phyloP scores from a whole-genome alignment of 2,113 vertebrate species.

The Oreochromis aureus region DNA sequence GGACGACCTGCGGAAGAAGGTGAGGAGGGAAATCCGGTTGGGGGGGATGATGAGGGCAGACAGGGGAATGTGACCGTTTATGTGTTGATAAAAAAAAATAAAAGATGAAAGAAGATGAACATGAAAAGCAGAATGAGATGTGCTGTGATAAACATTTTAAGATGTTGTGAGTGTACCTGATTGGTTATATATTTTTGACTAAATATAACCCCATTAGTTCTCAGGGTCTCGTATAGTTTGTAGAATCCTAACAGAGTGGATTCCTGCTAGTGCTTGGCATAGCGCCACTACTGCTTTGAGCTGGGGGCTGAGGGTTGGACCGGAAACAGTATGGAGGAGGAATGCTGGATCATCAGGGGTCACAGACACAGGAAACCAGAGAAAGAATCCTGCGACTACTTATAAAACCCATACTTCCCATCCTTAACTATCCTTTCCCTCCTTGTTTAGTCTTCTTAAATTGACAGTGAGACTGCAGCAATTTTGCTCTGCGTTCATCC shows the following conservation, averaged over 20 bases:
- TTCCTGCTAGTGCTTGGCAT: not conserved
- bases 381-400: not conserved
- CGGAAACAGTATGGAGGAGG: conserved; percentile 44
- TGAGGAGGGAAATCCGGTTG: conserved; percentile 35
- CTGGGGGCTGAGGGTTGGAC: not conserved
- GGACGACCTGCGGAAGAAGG: conserved; percentile 75
- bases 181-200: not conserved
- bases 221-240: not conserved
- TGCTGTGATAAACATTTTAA: not conserved
- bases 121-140: not conserved
- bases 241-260: not conserved
- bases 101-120: not conserved
- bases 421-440: not conserved
- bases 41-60: not conserved
- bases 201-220: not conserved
- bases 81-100: not conserved
- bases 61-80: not conserved
- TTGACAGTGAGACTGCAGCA: not conserved
- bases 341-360: conserved; percentile 32
- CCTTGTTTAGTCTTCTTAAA: not conserved
- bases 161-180: not conserved
- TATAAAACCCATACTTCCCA: not conserved
- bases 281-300: not conserved
- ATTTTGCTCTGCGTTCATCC: not conserved
- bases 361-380: conserved; percentile 29